Conservation (phyloP, 2,113 vertebrate genomes). For the Microcebus tavaratra region DNA sequence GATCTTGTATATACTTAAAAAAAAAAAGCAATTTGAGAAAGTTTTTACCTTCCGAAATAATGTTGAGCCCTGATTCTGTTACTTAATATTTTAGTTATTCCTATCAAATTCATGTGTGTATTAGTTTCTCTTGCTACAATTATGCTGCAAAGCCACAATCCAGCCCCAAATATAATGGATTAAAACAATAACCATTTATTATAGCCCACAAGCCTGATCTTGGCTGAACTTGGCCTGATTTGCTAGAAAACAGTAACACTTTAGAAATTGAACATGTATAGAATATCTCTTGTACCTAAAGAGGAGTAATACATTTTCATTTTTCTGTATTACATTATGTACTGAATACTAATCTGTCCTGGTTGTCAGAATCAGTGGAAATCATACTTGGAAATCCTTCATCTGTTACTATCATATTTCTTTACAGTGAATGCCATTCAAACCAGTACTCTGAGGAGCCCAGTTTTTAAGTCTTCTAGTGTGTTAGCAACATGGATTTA, state of each 20-base stretch:
- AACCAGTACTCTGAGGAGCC: neutral
- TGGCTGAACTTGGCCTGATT: neutral
- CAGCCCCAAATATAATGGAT: neutral
- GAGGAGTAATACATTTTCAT: neutral
- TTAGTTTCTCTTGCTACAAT: neutral
- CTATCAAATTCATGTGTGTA: neutral
- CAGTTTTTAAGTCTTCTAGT: neutral
- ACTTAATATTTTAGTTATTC: neutral
- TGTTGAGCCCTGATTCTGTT: neutral
- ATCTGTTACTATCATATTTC: neutral
- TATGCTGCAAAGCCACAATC: neutral
- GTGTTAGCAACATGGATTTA: neutral
- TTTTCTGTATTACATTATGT: neutral
- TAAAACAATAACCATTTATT: neutral
- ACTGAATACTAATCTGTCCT: neutral
- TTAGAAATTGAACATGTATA: neutral
- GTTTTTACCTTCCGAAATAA: neutral
- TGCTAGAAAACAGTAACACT: neutral
- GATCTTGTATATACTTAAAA: neutral
- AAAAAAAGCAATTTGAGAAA: neutral
- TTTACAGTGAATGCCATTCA: conserved; percentile 18
- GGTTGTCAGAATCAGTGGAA: neutral
- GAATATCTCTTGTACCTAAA: neutral
- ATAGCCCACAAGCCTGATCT: neutral
- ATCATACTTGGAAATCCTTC: neutral